phyloP scores from a whole-genome alignment of 2,888 invertebrate genomes.

The Frankliniella fusca region DNA sequence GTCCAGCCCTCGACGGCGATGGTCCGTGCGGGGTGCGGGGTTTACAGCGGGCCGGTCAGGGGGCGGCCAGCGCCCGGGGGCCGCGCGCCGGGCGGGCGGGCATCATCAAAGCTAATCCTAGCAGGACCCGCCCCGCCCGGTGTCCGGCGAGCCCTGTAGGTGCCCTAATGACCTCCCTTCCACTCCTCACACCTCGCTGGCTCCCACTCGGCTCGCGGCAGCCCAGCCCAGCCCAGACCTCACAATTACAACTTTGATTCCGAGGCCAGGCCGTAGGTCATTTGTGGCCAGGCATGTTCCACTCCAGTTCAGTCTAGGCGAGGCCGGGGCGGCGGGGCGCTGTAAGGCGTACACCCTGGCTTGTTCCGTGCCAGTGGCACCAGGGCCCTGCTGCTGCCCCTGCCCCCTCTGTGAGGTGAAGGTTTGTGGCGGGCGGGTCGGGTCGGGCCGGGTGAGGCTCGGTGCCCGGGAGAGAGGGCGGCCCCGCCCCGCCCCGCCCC shows the following conservation, averaged over 20 bases:
- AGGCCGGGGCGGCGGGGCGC: background rate
- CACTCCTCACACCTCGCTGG: background rate
- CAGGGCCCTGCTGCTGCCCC: too few relatives aligned
- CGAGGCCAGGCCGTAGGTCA: background rate
- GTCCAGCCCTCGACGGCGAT: too few relatives aligned
- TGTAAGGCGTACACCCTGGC: too few relatives aligned
- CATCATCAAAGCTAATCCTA: conserved; percentile 20
- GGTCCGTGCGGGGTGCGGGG: too few relatives aligned
- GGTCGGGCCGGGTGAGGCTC: too few relatives aligned
- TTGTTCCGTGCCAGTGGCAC: too few relatives aligned
- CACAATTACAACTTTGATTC: conserved; percentile 7
- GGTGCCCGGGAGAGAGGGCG: background rate
- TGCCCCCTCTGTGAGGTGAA: too few relatives aligned
- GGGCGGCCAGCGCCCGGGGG: too few relatives aligned
- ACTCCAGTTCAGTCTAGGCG: too few relatives aligned
- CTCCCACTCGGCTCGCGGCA: background rate
- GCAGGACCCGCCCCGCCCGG: background rate
- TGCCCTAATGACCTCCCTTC: conserved; percentile 11
- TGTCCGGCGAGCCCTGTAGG: background rate
- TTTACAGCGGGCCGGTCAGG: too few relatives aligned
- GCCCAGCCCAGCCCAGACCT: background rate
- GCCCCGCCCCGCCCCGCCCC: background rate
- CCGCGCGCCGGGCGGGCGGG: background rate
- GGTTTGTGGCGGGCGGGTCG: too few relatives aligned
- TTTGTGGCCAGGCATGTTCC: too few relatives aligned